Evolutionary conservation across 2,113 vertebrate genomes (phyloP), one percentile per base, ranked within the genome.

Genomic region (Dasypus novemcinctus): DNA sequence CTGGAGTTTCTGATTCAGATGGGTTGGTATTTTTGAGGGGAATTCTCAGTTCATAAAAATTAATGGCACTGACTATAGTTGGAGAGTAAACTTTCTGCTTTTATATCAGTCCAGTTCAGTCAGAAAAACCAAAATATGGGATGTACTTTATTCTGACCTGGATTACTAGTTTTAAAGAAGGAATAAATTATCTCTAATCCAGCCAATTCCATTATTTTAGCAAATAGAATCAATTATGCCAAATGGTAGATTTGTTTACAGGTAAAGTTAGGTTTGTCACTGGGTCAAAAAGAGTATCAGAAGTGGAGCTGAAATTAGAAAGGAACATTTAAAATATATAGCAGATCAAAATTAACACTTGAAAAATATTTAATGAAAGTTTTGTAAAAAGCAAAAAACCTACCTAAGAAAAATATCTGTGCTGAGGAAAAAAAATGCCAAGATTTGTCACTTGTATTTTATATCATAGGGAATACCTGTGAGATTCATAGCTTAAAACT

Each of bases 101-200:
- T 75, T 76, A 90, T 14, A 93, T 66, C 68, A 93, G 6, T 76
- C 78, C 20, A 41, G 72, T 91, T 90, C 49, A 93, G 83, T 95
- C 69, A 96, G 57, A 81, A 95, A 31, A 94, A 31, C 5, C 49
- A 95, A 80, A 80, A 82, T 74, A 69, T 81, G 82, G 27, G 85
- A 27, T 7, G 33, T 82, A 89, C 57, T 91, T 78, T 96, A 93
- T 95, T 95, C 87, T 43, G 20, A 95, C 3, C 33, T 46, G 54
- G 38, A 97, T 94, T 91, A 97, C 68, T 5, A 83, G 49, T 64
- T 96, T 96, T 97, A 96, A 84, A 93, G 86, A n/a, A 96, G 68
- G 68, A 97, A 79, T 49, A 96, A 64, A 88, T 96, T 92, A 57
- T 79, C 95, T 90, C 86, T 82, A 75, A 79, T 90, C 95, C 66